Evolutionary conservation across 2,888 invertebrate species (phyloP), one percentile per base, ranked within the genome.

Genomic region (Drosophila histrio): DNA sequence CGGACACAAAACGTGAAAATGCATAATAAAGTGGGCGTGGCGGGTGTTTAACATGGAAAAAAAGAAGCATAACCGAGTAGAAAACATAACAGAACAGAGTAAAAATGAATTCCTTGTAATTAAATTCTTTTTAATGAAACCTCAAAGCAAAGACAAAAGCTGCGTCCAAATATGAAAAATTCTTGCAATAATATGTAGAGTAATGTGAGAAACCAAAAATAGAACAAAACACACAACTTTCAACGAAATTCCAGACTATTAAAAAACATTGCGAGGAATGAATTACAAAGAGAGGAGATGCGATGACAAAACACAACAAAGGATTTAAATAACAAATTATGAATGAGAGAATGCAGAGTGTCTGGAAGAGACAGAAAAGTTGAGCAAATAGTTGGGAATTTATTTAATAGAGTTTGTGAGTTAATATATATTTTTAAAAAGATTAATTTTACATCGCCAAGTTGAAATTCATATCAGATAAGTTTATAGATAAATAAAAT

Each of bases 121-220:
- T 75, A 78, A 77, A 75, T 75, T 75, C 66, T 53, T 77, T 73
- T 68, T 68, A 67, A 77, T 68, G 58, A 77, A 75, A 73, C 78
- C 75, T 61, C 75, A 72, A 61, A 62, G 50, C 59, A 62, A 56
- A 66, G 54, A 74, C 72, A 77, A 74, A 76, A 66, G 56, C 57
- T 44, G 22, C 26, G 36, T 54, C 53, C 26, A 30, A 70, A 75
- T 53, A 56, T 57, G 22, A 19, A 38, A 43, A 67, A 34, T 52
- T 8, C 41, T 28, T 38, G 38, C 26, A 19, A 38, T 36, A 52
- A 13, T 54, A 71, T n/a, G n/a, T n/a, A n/a, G n/a, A n/a, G 76
- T 44, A 66, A 50, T 58, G 57, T 53, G 32, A 59, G 49, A 59
- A 46, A 46, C 47, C 38, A 13, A 44, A 34, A 36, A 56, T 46